A percentile compares a stretch with the other conserved stretches of the same genome.
phyloP scores from a whole-genome alignment of 2,888 invertebrate species.

The Andricus quercusramuli region DNA sequence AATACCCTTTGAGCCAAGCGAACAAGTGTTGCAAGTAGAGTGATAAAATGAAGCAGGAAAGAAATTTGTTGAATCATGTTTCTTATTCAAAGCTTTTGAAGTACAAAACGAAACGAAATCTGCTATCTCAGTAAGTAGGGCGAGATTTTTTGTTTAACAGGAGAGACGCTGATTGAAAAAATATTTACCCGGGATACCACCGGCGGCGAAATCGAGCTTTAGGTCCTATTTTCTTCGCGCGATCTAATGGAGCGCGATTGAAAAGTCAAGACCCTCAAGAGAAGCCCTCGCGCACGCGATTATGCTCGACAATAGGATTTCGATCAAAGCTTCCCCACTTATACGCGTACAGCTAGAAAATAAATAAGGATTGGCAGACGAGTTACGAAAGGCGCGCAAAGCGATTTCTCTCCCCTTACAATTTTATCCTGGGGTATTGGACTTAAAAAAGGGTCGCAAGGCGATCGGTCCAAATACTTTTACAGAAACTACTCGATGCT shows the following conservation, averaged over 20 bases:
- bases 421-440: conserved; percentile 51
- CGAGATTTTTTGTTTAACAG: conserved; percentile 28
- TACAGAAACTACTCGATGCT: conserved; percentile 65
- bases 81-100: conserved; percentile 21
- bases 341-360: conserved; percentile 40
- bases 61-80: conserved; percentile 18
- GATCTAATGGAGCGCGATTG: conserved; percentile 37
- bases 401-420: conserved; percentile 29
- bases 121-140: conserved; percentile 11
- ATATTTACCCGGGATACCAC: conserved; percentile 35
- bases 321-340: conserved; percentile 39
- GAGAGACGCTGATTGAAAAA: conserved; percentile 39
- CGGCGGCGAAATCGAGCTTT: neutral
- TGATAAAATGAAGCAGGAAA: conserved; percentile 3
- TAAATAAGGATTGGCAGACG: conserved; percentile 38
- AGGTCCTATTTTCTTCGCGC: conserved; percentile 30
- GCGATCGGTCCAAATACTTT: conserved; percentile 63
- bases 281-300: conserved; percentile 25
- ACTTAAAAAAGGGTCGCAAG: conserved; percentile 60
- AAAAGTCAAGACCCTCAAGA: conserved; percentile 41
- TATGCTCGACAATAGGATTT: conserved; percentile 40
- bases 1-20: neutral
- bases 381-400: conserved; percentile 7
- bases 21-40: neutral
- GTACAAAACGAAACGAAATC: conserved; percentile 21